Base-by-base conservation (phyloP, 2,113 vertebrate species). In the Melanostigma gelatinosum region DNA sequence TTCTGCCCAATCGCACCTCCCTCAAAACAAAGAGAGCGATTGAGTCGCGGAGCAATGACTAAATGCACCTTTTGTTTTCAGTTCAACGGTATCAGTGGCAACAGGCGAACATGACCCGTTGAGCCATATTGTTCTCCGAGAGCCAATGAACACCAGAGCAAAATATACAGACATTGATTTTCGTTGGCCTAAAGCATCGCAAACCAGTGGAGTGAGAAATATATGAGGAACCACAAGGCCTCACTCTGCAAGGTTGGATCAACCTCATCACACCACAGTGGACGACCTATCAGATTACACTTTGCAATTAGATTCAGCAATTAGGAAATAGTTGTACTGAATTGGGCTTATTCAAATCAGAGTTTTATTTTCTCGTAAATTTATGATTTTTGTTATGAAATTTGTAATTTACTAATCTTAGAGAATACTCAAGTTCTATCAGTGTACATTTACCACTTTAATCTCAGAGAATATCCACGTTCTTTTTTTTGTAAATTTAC, bases 1-100 rank as follows among this genome's bases (percentile, higher is more conserved):
- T 99, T 91, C 97, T 95, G 73, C 98, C 98, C 87, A 99, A 96
- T 77, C 98, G 96, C 75, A 99, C 97, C 87, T 99, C 98, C 94
- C 98, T 99, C 84, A 92, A 93, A 79, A 95, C 32, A 92, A 83
- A 79, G n/a, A 77, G 44, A 83, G 32, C 12, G 22, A 80, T 64
- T 74, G 52, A 85, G 50, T 52, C 27, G 40, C 20, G 15, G 46
- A 77, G 40, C 5, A 6, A 24, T 57, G 54, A 72, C 2, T 22
- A 57, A 18, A 38, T 7, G 24, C 20, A 18, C 13, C 20, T 11
- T 61, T 57, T 61, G 64, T 44, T 2, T 46, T 72, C 24, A n/a
- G 61, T 34, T 58, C 4, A 71, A 12, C 73, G 3, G 62, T 27
- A 46, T 71, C 52, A 44, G 29, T 9, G 52, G 6, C 11, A 42